Percentiles rank a stretch among this genome's conserved stretches.
Evolutionary conservation across 2,888 invertebrate genomes (phyloP).

Genomic region (Tiliacea citrago): DNA sequence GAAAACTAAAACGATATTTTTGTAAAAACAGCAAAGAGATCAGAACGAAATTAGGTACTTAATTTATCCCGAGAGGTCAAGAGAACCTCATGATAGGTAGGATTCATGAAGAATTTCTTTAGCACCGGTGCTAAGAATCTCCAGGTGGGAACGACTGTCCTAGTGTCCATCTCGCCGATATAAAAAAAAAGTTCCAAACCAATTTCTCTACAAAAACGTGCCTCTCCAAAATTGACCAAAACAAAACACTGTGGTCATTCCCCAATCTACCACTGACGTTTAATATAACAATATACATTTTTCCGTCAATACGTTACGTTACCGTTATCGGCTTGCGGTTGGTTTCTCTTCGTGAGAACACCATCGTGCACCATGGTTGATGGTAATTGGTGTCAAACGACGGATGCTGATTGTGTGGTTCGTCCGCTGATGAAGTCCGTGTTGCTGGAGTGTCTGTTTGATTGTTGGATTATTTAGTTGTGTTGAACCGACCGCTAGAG

Average conservation of each 20-base stretch:
- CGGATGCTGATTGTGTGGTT: constrained; percentile 75
- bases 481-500: not conserved
- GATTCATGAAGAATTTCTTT: no score
- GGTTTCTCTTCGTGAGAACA: constrained; percentile 83
- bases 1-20: no score
- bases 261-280: constrained; percentile 30
- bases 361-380: constrained; percentile 78
- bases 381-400: constrained; percentile 83
- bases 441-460: constrained; percentile 49
- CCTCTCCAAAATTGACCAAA: constrained; percentile 36
- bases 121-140: not conserved
- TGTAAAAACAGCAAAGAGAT: no score
- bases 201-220: constrained; percentile 1
- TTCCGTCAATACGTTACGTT: constrained; percentile 68
- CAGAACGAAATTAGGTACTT: no score
- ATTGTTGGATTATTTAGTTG: constrained; percentile 42
- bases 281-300: constrained; percentile 57
- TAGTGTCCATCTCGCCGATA: not conserved
- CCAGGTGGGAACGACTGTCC: not conserved
- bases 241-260: constrained; percentile 61
- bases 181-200: not conserved
- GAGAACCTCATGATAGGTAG: no score
- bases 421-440: constrained; percentile 68
- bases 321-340: constrained; percentile 74
- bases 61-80: no score